Percentiles rank a stretch among this genome's conserved stretches.
These are phyloP conservation scores for Theristicus caerulescens DNA, from an alignment of 2,113 vertebrate genomes.

Conservation along the genomic window DNA sequence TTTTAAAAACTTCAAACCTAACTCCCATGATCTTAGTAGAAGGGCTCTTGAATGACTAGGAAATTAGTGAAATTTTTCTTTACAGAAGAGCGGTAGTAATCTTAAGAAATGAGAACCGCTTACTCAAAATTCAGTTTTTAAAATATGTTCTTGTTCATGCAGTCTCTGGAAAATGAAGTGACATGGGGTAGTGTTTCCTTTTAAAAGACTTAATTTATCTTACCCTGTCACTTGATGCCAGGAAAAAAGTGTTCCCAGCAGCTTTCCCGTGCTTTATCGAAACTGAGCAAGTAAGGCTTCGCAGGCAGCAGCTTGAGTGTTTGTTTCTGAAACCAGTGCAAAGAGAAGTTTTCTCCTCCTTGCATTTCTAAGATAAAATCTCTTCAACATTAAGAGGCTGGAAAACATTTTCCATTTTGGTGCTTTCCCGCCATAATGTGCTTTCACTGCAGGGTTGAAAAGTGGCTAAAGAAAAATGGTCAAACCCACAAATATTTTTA, in stretches of 20 bases:
- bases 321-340: neutral
- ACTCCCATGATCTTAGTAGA: rapidly evolving
- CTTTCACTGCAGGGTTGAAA: neutral
- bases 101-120: neutral
- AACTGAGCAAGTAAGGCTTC: neutral
- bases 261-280: neutral
- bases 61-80: neutral
- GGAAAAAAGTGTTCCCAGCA: neutral
- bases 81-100: neutral
- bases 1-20: neutral
- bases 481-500: neutral
- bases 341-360: neutral
- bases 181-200: neutral
- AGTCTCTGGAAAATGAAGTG: neutral
- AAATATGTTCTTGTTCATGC: rapidly evolving
- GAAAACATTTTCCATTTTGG: neutral
- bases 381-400: neutral
- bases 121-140: neutral
- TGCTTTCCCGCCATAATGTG: neutral
- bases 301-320: neutral
- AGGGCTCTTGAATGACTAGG: neutral
- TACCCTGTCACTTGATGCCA: neutral
- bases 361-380: neutral
- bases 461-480: neutral
- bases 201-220: neutral